Base-by-base conservation (phyloP, 2,113 vertebrate genomes). In the Ascaphus truei region DNA sequence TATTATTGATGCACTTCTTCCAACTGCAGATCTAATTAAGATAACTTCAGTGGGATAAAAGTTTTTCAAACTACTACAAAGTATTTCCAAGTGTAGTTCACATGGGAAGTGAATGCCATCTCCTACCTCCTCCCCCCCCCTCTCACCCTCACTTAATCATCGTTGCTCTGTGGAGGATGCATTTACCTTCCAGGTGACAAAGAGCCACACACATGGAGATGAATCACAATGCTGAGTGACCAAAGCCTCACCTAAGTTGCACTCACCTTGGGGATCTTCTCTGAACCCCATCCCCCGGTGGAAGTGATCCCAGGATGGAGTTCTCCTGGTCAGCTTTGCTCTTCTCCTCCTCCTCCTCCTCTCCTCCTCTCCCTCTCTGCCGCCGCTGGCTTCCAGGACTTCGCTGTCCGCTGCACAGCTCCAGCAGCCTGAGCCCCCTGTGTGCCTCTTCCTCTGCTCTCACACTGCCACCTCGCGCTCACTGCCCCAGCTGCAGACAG, bases 271-370 rank as follows among this genome's bases (percentile, higher is more conserved):
- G 67, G 67, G 67, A 18, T 71, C 67, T 18, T 71, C 67, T 71
- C 67, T 61, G 57, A 71, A 71, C 51, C 67, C 67, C 67, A 71
- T 71, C 30, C 67, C 67, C 56, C 57, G 56, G n/a, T 52, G 33
- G 34, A 61, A 57, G 29, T 61, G 43, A 13, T 41, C 67, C 67
- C 25, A 60, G n/a, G 18, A 60, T 60, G 66, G 22, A 29, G 36
- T 43, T 15, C 53, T 58, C 65, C 55, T 68, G 51, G 65, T 9
- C 66, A 36, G 65, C 13, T 5, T 2, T 20, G 33, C 20, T 22
- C 39, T 18, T 13, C 41, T 41, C 7, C 1, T 20, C 27, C 20
- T 22, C 39, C 27, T 13, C 41, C 30, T 39, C 18, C 53, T 48
- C 51, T 16, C 8, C 34, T 55, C 47, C 48, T 27, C n/a, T 7